Conservation (phyloP, 2,113 vertebrate species). For the Blennius ocellaris region DNA sequence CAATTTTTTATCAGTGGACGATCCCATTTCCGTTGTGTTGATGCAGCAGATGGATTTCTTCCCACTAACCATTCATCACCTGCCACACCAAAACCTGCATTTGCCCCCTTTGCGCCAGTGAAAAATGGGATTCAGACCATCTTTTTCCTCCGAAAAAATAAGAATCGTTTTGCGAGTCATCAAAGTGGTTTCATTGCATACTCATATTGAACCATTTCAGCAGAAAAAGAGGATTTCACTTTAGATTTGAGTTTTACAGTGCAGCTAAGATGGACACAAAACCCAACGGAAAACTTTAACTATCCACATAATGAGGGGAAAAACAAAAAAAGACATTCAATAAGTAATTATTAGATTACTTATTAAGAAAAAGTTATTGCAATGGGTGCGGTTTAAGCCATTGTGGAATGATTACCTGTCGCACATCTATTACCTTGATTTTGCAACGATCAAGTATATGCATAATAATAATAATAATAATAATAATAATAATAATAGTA, state of each 20-base stretch:
- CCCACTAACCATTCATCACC: conserved; percentile 80
- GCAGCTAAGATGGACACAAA: conserved; percentile 1
- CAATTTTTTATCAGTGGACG: conserved; percentile 54
- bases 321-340: too few species aligned
- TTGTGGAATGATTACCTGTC: background rate
- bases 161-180: conserved; percentile 54
- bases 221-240: conserved; percentile 11
- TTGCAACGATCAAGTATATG: background rate
- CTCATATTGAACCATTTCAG: conserved; percentile 3
- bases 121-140: conserved; percentile 62
- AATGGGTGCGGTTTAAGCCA: background rate
- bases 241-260: conserved; percentile 6
- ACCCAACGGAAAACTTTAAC: background rate
- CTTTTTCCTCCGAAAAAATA: conserved; percentile 55
- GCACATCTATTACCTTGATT: background rate
- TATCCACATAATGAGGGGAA: too few species aligned
- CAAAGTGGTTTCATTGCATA: conserved; percentile 34
- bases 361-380: background rate
- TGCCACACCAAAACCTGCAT: conserved; percentile 69
- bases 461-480: too few species aligned
- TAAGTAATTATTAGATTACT: too few species aligned
- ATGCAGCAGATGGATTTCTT: conserved; percentile 81
- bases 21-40: conserved; percentile 80
- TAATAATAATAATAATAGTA: too few species aligned
- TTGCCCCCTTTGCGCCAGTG: conserved; percentile 58